Evolutionary conservation across 2,113 vertebrate genomes (phyloP).

Genomic region (Panurus biarmicus): DNA sequence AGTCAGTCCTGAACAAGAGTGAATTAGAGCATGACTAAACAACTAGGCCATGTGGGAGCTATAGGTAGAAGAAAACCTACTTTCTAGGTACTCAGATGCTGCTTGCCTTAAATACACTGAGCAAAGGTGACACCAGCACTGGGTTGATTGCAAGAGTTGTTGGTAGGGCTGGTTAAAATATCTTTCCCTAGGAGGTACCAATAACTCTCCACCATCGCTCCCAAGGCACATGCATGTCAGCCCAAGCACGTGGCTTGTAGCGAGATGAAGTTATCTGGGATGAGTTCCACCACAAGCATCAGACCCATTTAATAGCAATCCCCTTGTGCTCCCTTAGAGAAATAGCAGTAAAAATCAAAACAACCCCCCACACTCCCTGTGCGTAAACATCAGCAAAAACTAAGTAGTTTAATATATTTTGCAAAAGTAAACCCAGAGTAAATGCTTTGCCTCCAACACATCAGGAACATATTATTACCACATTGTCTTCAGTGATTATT

Average conservation of each 20-base stretch:
- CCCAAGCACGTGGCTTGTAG: neutral
- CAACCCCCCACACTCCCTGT: neutral
- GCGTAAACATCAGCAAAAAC: constrained; percentile 29
- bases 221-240: neutral
- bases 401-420: neutral
- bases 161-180: neutral
- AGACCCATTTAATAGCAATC: neutral
- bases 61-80: constrained; percentile 27
- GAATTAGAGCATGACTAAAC: constrained; percentile 58
- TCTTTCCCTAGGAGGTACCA: neutral
- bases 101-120: neutral
- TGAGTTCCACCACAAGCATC: neutral
- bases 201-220: neutral
- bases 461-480: constrained; percentile 54
- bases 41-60: neutral
- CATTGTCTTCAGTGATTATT: constrained; percentile 54
- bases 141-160: neutral
- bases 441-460: constrained; percentile 45
- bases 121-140: neutral
- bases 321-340: neutral
- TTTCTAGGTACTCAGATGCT: constrained; percentile 28
- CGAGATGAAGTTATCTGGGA: neutral
- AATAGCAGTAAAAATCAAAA: neutral
- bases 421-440: constrained; percentile 35
- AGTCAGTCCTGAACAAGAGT: neutral